These are phyloP conservation scores for Netelia inedita DNA, from an alignment of 2,888 invertebrate species.

Conservation along the genomic window DNA sequence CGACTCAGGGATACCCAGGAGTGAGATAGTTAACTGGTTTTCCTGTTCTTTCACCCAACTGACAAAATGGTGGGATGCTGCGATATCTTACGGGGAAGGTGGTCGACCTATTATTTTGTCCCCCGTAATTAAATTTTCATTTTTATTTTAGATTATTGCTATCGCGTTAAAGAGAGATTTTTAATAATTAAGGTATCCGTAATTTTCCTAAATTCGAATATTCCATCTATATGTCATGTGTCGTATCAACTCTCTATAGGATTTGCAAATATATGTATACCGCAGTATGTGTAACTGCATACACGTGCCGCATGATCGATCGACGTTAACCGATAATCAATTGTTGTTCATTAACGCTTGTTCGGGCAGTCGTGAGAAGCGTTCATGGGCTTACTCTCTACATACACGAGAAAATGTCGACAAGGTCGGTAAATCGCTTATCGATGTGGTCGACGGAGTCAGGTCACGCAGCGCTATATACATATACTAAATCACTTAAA, in stretches of 20 bases:
- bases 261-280: too few relatives aligned
- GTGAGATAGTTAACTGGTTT: not conserved
- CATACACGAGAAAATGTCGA: conserved; percentile 9
- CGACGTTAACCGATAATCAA: conserved; percentile 42
- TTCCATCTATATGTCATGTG: too few relatives aligned
- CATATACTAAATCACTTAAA: not conserved
- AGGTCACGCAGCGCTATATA: not conserved
- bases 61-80: too few relatives aligned
- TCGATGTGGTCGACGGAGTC: not conserved
- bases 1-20: not conserved
- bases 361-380: not conserved
- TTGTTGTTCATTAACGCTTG: conserved; percentile 38
- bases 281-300: not conserved
- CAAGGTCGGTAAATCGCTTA: not conserved
- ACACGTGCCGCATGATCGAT: not conserved
- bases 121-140: too few relatives aligned
- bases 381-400: not conserved
- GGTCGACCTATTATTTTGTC: too few relatives aligned
- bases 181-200: too few relatives aligned
- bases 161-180: too few relatives aligned
- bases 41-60: not conserved
- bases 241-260: too few relatives aligned
- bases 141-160: too few relatives aligned
- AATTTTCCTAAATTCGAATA: too few relatives aligned
- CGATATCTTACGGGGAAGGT: too few relatives aligned